These are phyloP conservation scores for Morus bassanus DNA, from an alignment of 2,797 vertebrate species.

Conservation along the genomic window DNA sequence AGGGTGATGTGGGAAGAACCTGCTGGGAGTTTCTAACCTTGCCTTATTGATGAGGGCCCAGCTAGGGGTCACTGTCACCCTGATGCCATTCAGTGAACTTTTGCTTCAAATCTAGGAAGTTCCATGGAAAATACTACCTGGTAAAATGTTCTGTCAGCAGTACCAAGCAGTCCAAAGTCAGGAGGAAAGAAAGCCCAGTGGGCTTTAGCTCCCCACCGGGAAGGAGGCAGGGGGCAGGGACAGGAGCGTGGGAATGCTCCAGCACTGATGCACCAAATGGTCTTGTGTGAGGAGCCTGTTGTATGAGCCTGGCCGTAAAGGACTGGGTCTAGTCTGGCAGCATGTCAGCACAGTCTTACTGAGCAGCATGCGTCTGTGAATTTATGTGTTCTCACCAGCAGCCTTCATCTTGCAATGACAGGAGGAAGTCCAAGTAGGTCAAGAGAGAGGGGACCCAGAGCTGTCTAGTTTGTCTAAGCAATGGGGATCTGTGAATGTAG, in stretches of 20 bases:
- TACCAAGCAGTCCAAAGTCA: background rate
- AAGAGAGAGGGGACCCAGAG: background rate
- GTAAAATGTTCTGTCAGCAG: background rate
- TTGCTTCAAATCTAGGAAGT: background rate
- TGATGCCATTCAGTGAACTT: background rate
- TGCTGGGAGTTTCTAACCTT: background rate
- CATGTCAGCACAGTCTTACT: background rate
- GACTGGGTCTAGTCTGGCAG: background rate
- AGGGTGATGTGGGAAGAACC: background rate
- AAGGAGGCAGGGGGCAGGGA: background rate
- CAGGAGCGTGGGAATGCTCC: fast-evolving
- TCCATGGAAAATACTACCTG: background rate
- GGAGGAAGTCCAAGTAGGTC: background rate
- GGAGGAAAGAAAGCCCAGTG: background rate
- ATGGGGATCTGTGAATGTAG: background rate
- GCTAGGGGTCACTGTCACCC: background rate
- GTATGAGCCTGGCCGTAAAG: background rate
- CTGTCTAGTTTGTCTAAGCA: background rate
- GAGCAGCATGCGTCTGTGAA: background rate
- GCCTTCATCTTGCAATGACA: background rate
- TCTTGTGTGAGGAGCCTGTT: background rate
- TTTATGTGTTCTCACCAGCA: background rate
- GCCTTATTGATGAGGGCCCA: background rate
- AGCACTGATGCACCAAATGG: background rate
- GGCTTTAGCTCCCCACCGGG: background rate